phyloP scores from a whole-genome alignment of 2,113 vertebrate genomes.

The Spizaetus ornatus region DNA sequence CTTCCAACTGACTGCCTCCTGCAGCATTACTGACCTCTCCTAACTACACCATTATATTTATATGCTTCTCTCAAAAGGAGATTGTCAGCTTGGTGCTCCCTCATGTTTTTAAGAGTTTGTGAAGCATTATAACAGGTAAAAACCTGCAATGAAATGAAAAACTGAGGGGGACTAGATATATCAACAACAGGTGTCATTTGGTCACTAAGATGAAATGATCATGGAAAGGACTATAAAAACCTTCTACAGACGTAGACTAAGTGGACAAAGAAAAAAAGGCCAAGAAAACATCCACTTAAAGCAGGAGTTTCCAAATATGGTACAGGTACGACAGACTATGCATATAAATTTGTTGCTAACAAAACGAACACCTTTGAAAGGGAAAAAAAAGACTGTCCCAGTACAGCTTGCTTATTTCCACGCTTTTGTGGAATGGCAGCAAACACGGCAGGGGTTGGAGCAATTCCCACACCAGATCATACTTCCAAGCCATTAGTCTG shows the following conservation, averaged over 20 bases:
- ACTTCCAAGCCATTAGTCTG: neutral
- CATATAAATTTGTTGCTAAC: neutral
- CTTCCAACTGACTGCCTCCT: neutral
- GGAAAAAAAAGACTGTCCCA: neutral
- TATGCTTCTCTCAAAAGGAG: neutral
- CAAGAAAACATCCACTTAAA: neutral
- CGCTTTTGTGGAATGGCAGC: neutral
- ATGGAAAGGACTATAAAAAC: neutral
- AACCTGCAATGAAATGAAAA: neutral
- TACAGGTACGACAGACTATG: neutral
- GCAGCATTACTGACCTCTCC: neutral
- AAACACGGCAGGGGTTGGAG: neutral
- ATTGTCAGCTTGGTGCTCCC: neutral
- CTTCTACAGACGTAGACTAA: neutral
- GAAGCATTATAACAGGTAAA: neutral
- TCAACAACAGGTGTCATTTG: neutral
- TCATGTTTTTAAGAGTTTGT: neutral
- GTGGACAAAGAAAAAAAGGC: neutral
- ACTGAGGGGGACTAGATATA: neutral
- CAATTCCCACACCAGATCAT: neutral
- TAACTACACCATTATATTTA: neutral
- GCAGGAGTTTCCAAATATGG: neutral
- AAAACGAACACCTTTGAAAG: neutral
- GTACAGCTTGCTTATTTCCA: neutral
- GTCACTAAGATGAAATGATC: neutral